Conservation (phyloP, 2,888 invertebrate species). For the Spatulosminthurus flaviceps region DNA sequence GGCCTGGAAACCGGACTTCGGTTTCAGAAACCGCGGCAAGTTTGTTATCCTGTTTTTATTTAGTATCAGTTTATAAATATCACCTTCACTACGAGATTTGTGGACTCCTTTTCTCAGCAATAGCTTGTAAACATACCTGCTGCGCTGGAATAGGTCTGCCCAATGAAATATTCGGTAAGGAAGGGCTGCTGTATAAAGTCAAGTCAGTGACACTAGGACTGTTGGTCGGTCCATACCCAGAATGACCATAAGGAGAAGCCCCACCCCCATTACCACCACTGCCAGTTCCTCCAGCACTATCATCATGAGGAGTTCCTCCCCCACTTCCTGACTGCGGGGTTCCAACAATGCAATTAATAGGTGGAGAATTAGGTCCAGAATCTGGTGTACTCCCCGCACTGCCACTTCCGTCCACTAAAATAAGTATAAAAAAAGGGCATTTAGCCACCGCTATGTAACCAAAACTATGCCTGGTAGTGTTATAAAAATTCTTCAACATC, state of each 20-base stretch:
- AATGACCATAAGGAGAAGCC: conserved; percentile 71
- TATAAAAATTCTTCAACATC: no score
- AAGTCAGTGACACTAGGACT: conserved; percentile 76
- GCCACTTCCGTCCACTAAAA: conserved; percentile 65
- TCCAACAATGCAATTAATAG: conserved; percentile 65
- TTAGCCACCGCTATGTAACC: no score
- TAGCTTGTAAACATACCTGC: conserved; percentile 12
- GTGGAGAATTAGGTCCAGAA: conserved; percentile 80
- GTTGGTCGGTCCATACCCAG: conserved; percentile 67
- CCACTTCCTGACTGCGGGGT: conserved; percentile 69
- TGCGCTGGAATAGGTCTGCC: conserved; percentile 74
- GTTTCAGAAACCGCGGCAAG: conserved; percentile 78
- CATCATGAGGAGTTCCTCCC: conserved; percentile 78
- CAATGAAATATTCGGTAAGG: conserved; percentile 95
- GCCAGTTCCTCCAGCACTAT: conserved; percentile 66
- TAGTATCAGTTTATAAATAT: not conserved
- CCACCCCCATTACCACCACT: conserved; percentile 69
- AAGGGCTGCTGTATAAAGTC: conserved; percentile 88
- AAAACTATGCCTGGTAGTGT: no score
- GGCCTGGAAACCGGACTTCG: conserved; percentile 75
- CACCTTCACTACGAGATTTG: not conserved
- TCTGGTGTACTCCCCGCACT: conserved; percentile 74
- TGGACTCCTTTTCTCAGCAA: not conserved
- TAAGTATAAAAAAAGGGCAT: not conserved
- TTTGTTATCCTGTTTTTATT: conserved; percentile 67